phyloP scores from a whole-genome alignment of 2,888 invertebrate genomes.

The Nomada hirtipes region DNA sequence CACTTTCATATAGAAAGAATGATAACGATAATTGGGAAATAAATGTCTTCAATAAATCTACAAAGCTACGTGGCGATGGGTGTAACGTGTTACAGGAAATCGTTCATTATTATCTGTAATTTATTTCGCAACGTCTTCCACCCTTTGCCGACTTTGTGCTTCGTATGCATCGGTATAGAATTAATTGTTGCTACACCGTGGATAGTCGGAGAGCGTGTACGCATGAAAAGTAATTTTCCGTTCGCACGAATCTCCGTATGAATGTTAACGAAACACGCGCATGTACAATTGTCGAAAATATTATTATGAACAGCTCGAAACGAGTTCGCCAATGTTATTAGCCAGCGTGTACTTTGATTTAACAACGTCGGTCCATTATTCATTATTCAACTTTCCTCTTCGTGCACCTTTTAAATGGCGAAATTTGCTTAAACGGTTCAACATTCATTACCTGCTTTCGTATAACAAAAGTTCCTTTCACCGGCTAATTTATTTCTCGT shows the following conservation, averaged over 20 bases:
- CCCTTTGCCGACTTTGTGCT: conserved; percentile 47
- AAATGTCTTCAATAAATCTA: conserved; percentile 59
- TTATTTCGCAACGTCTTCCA: conserved; percentile 64
- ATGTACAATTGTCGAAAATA: conserved; percentile 11
- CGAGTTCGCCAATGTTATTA: conserved; percentile 22
- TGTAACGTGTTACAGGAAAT: conserved; percentile 44
- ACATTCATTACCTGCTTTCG: conserved; percentile 14
- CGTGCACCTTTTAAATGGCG: neutral
- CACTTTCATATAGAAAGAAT: neutral
- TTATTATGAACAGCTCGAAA: neutral
- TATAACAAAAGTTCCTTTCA: conserved; percentile 10
- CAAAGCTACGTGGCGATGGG: conserved; percentile 21
- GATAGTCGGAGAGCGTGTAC: conserved; percentile 17
- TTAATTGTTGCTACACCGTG: conserved; percentile 55
- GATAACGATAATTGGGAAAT: conserved; percentile 13
- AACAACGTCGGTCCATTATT: neutral
- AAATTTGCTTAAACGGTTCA: conserved; percentile 11
- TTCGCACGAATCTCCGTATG: conserved; percentile 4
- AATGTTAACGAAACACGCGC: no score
- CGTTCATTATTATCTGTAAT: conserved; percentile 63
- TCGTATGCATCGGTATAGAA: conserved; percentile 55
- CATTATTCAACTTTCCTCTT: neutral
- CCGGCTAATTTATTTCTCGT: conserved; percentile 21
- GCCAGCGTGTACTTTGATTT: neutral
- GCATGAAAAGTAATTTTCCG: conserved; percentile 28